Percentiles rank a stretch among this genome's conserved stretches.
Evolutionary conservation across 2,888 invertebrate genomes (phyloP).

Genomic region (Microplitis manilae): DNA sequence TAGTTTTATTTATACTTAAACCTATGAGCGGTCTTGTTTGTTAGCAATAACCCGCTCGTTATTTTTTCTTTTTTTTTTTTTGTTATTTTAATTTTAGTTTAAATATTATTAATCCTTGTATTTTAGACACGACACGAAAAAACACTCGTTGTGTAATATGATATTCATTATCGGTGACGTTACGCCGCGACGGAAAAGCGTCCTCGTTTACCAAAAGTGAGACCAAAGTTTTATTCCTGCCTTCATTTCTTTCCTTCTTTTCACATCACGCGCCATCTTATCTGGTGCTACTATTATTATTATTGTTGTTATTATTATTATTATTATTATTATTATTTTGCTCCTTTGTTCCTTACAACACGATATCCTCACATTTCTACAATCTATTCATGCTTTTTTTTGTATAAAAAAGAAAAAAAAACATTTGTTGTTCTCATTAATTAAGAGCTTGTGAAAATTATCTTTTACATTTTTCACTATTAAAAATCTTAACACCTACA

Average conservation of each 20-base stretch:
- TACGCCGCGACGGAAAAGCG: constrained; percentile 33
- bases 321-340: neutral
- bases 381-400: constrained; percentile 6
- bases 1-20: constrained; percentile 11
- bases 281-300: neutral
- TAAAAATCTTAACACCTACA: too few relatives aligned
- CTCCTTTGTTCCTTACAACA: constrained; percentile 2
- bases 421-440: neutral
- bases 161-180: constrained; percentile 49
- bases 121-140: constrained; percentile 43
- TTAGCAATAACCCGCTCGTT: neutral
- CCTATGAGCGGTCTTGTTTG: neutral
- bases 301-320: constrained; percentile 5
- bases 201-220: constrained; percentile 32
- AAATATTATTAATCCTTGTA: neutral
- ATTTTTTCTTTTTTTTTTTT: neutral
- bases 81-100: neutral
- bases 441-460: too few relatives aligned
- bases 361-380: constrained; percentile 10
- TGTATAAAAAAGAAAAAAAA: neutral
- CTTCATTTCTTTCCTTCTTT: constrained; percentile 21
- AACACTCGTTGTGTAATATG: constrained; percentile 50
- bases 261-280: neutral
- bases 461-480: too few relatives aligned
- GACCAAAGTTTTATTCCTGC: constrained; percentile 20